Evolutionary conservation across 2,113 vertebrate genomes (phyloP), one percentile per base, ranked within the genome.

Genomic region (Corapipo altera): DNA sequence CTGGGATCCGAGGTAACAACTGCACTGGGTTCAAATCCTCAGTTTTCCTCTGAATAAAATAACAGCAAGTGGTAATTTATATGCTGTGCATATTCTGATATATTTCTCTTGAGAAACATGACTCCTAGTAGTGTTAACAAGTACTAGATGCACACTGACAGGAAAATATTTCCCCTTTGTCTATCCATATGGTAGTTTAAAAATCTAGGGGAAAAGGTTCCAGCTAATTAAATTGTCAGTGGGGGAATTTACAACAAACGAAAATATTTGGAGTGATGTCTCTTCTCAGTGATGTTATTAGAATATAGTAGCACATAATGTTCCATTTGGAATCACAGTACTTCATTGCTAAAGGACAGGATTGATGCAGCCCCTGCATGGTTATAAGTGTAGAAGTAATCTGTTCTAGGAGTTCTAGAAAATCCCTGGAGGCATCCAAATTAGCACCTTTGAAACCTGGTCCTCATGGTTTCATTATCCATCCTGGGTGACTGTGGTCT

Each of bases 161-260:
- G 70, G 95, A 95, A 92, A 97, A 82, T 94, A 96, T 93, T 96
- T 96, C 91, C 93, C 88, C 91, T 93, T 97, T 97, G 93, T 93
- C 92, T 93, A 35, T 76, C 93, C 93, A 93, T 96, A 95, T 94
- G 95, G 93, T 84, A 85, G 59, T 87, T 85, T 89, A 70, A 94
- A 96, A 95, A 72, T 94, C 65, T 46, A 75, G 49, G 80, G 83
- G 88, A 54, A 91, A 92, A 93, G 86, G 93, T 92, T 95, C 77
- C 79, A 85, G 73, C 80, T 97, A 94, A 91, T 94, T 91, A 93
- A 92, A 87, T 92, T 97, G 94, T 87, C 85, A 79, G 69, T 46
- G 43, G 48, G n/a, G 44, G 74, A 89, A 87, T 85, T 76, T 76
- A 58, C 80, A 96, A 67, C 69, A 71, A 93, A 84, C 5, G 64